Conservation (phyloP, 2,113 vertebrate species). For the Cyanoderma ruficeps region DNA sequence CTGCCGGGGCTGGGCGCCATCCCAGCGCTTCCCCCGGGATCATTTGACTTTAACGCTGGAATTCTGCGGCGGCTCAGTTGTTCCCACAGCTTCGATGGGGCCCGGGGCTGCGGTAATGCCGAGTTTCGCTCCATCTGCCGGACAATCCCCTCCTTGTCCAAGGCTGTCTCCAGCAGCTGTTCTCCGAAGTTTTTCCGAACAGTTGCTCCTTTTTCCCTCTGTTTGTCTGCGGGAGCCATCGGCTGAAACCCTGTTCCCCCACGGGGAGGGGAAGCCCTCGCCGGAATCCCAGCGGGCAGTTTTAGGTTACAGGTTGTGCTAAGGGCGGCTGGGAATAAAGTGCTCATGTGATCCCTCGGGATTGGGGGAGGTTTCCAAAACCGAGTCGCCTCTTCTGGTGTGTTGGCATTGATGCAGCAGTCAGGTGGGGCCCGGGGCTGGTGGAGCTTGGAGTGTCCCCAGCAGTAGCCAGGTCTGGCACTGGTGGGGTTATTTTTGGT, state of each 20-base stretch:
- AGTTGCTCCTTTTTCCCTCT: not conserved
- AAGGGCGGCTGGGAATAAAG: not conserved
- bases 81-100: not conserved
- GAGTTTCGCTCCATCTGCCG: not conserved
- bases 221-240: not conserved
- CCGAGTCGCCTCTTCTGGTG: accelerated
- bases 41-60: accelerated
- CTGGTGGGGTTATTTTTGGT: too few relatives aligned
- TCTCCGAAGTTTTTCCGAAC: not conserved
- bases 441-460: not conserved
- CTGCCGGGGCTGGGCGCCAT: not conserved
- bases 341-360: not conserved
- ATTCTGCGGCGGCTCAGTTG: accelerated
- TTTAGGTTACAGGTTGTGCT: not conserved
- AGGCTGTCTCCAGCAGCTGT: not conserved
- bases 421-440: not conserved
- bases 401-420: not conserved
- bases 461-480: accelerated
- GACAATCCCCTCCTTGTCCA: not conserved
- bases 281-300: not conserved
- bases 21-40: not conserved
- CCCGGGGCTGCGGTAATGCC: accelerated
- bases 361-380: not conserved
- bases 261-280: not conserved
- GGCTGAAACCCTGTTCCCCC: not conserved